These are phyloP conservation scores for Sinocyclocheilus anshuiensis DNA, from an alignment of 2,113 vertebrate genomes.

Conservation along the genomic window DNA sequence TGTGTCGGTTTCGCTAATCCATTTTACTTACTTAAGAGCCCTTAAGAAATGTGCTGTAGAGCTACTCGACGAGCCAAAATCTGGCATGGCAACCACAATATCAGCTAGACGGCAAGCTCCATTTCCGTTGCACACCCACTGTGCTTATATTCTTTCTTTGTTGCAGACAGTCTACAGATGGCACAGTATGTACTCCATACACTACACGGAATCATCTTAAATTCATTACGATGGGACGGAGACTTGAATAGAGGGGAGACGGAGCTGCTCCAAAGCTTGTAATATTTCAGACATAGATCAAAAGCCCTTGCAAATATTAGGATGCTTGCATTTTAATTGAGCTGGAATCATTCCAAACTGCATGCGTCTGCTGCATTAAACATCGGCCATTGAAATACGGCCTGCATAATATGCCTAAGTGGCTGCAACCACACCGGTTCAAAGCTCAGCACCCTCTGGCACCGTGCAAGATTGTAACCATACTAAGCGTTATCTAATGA, in stretches of 20 bases:
- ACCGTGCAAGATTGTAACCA: slow-evolving; percentile 34
- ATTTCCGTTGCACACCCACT: slow-evolving; percentile 21
- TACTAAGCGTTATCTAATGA: slow-evolving; percentile 44
- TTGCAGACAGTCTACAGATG: not conserved
- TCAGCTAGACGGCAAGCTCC: slow-evolving; percentile 41
- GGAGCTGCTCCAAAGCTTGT: not conserved
- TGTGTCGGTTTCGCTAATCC: slow-evolving; percentile 6
- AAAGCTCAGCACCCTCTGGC: slow-evolving; percentile 25
- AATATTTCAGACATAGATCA: slow-evolving; percentile 38
- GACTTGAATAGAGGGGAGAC: not conserved
- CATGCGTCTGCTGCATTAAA: slow-evolving; percentile 39
- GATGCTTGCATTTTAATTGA: slow-evolving; percentile 57
- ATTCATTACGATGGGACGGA: not conserved
- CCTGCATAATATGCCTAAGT: slow-evolving; percentile 47
- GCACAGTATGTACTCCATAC: not conserved
- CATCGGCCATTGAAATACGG: slow-evolving; percentile 43
- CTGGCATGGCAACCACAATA: slow-evolving; percentile 42
- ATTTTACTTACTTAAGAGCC: slow-evolving; percentile 18
- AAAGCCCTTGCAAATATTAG: slow-evolving; percentile 53
- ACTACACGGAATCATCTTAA: slow-evolving; percentile 23
- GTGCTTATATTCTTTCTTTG: slow-evolving; percentile 30
- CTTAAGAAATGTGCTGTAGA: slow-evolving; percentile 35
- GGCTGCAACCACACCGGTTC: slow-evolving; percentile 4
- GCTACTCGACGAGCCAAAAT: slow-evolving; percentile 22
- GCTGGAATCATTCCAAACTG: slow-evolving; percentile 50